phyloP scores from a whole-genome alignment of 23 tunicate species.

The Ascidia mentula region DNA sequence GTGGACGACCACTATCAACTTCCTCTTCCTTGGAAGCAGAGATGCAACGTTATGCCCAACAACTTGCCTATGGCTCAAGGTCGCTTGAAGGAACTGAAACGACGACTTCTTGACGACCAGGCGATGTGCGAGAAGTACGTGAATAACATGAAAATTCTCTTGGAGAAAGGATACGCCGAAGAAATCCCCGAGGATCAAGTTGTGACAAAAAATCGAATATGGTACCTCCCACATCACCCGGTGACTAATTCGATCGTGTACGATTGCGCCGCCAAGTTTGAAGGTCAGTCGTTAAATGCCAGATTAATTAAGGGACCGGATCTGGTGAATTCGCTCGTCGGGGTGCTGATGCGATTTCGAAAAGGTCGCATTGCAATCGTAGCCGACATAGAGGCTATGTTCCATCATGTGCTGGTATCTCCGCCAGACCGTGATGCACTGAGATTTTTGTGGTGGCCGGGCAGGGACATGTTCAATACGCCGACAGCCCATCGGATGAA shows the following conservation, averaged over 20 bases:
- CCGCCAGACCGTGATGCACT: not conserved
- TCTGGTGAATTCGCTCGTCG: not conserved
- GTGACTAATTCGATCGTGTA: not conserved
- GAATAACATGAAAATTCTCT: too few species aligned
- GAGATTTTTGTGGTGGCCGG: not conserved
- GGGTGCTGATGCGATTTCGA: not conserved
- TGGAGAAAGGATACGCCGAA: too few species aligned
- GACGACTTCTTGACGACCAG: too few species aligned
- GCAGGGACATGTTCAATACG: not conserved
- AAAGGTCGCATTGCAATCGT: not conserved
- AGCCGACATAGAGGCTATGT: not conserved
- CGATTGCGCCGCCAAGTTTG: not conserved
- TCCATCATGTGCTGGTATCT: not conserved
- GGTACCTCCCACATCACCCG: too few species aligned
- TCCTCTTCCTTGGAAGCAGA: too few species aligned
- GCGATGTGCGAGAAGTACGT: too few species aligned
- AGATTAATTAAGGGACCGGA: not conserved
- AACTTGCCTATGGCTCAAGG: too few species aligned
- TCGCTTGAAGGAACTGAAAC: too few species aligned
- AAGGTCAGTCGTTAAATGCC: not conserved
- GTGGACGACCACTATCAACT: too few species aligned
- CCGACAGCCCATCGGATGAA: conserved; percentile 9
- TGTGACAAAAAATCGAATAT: too few species aligned
- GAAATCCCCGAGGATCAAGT: too few species aligned
- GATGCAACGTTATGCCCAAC: too few species aligned